Evolutionary conservation across 1,140 invertebrate species (phyloP), one percentile per base, ranked within the genome.

Genomic region (Drosophila serrata): DNA sequence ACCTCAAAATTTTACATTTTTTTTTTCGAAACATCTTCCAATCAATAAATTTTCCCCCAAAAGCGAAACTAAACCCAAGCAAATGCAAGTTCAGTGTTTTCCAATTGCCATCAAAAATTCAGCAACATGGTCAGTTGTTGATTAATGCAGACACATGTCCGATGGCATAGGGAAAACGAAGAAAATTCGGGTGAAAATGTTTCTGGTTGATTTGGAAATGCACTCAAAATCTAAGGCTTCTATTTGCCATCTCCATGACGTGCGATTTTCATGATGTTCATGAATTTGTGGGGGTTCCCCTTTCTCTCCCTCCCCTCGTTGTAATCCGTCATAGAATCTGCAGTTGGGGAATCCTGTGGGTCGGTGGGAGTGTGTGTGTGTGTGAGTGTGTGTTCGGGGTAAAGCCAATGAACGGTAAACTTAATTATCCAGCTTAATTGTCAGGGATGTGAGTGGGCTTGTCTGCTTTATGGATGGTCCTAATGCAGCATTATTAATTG

Each of bases 401-500:
- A 79, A 81, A 81, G 85, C 86, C 85, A 88, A 88, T 82, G 82
- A 91, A 91, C 87, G 87, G 90, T 88, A 91, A 91, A 91, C 88
- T 91, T 91, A 91, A 91, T 91, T 91, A 91, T 91, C 82, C 80
- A 70, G 69, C 80, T 81, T 91, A 90, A 90, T 90, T 90, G 86
- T 86, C 51, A 69, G 70, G 58, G 59, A 61, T 65, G 61, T 79
- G 70, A 74, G 74, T 73, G 51, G 74, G 64, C 37, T 74, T 76
- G 60, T 72, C 64, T 58, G 64, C 74, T 67, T 73, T 87, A 79
- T 78, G 87, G 87, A 87, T 91, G 82, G 64, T 82, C 84, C 84
- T 91, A 91, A 91, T 91, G 88, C 88, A 81, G 81, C 74, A 91
- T 91, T 91, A 91, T 91, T 91, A 91, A 91, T 91, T 91, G 88